These are phyloP conservation scores for Apamea crenata DNA, from an alignment of 2,888 invertebrate species.

Conservation along the genomic window DNA sequence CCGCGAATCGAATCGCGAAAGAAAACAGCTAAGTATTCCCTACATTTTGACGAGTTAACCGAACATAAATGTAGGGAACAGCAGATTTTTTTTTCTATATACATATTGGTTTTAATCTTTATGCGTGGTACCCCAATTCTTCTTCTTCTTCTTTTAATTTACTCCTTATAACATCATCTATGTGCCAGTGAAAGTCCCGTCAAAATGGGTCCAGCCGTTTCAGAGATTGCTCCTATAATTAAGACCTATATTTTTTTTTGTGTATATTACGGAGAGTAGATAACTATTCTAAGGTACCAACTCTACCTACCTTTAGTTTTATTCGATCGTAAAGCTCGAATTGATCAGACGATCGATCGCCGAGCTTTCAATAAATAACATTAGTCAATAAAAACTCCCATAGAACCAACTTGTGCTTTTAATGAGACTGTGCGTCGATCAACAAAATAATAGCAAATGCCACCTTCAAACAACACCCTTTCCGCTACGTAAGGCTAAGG, in stretches of 20 bases:
- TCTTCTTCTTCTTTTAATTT: too few species aligned
- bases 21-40: too few species aligned
- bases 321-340: background rate
- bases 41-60: too few species aligned
- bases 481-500: slow-evolving; percentile 38
- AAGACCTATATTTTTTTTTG: background rate
- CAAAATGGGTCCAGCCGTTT: too few species aligned
- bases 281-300: background rate
- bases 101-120: too few species aligned
- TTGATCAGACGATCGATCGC: background rate
- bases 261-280: background rate
- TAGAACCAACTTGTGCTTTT: background rate
- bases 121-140: too few species aligned
- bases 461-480: slow-evolving; percentile 14
- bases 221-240: too few species aligned
- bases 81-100: too few species aligned
- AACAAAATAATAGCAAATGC: background rate
- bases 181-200: too few species aligned
- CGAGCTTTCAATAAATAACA: background rate
- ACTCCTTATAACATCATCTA: too few species aligned
- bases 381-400: background rate
- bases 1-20: too few species aligned
- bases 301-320: background rate
- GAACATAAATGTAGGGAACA: too few species aligned
- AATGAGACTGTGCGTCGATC: background rate